Conservation (phyloP, 2,888 invertebrate species). For the Elegia similella region DNA sequence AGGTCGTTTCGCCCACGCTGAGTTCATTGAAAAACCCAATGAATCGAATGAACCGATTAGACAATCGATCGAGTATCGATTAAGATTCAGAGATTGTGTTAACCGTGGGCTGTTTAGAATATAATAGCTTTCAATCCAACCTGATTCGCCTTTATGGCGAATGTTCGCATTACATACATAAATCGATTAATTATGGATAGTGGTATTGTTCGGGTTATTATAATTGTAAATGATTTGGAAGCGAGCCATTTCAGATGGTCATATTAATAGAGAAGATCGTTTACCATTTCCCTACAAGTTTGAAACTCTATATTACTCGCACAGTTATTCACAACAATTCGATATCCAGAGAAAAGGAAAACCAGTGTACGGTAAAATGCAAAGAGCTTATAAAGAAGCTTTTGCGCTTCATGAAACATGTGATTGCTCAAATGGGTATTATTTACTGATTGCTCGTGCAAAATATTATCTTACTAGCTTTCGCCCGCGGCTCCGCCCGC, state of each 20-base stretch:
- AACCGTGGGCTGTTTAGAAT: slow-evolving; percentile 13
- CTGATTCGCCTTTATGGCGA: slow-evolving; percentile 4
- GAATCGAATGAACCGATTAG: slow-evolving; percentile 21
- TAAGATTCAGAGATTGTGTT: slow-evolving; percentile 14
- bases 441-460: no score
- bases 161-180: slow-evolving; percentile 16
- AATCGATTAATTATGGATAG: slow-evolving; percentile 18
- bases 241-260: background rate
- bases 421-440: no score
- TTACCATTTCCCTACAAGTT: background rate
- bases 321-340: no score
- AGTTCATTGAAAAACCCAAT: slow-evolving; percentile 18
- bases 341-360: no score
- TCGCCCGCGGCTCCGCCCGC: no score
- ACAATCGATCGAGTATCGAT: slow-evolving; percentile 22
- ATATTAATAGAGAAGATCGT: background rate
- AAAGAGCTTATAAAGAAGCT: no score
- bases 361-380: no score
- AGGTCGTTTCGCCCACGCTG: slow-evolving; percentile 46
- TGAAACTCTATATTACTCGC: no score
- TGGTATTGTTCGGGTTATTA: slow-evolving; percentile 11
- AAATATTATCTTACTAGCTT: no score
- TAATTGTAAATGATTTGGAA: slow-evolving; percentile 4
- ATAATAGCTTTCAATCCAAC: slow-evolving; percentile 11
- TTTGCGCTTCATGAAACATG: no score